Percentiles rank a stretch among this genome's conserved stretches.
phyloP scores from a whole-genome alignment of 92 coral and sea anemone species.

The Parazoanthus darwini region DNA sequence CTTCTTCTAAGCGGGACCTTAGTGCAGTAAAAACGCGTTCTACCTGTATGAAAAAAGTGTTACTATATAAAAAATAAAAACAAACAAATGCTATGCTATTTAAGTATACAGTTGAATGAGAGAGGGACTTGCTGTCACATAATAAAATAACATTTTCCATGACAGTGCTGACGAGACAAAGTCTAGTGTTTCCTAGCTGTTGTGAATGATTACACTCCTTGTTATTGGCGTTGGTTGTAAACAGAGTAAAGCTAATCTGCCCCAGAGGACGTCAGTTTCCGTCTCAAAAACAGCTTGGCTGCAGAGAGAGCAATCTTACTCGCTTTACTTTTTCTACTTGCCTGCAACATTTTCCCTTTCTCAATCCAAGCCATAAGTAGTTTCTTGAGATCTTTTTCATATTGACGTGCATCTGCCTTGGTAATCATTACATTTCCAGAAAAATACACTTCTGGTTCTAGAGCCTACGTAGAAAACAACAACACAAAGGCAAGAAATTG shows the following conservation, averaged over 20 bases:
- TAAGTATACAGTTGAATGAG: no score
- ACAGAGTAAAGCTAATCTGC: not conserved
- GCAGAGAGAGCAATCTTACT: not conserved
- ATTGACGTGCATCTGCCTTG: slow-evolving; percentile 50
- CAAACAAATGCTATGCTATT: no score
- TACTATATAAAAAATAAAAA: no score
- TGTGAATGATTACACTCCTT: not conserved
- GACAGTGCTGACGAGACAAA: no score
- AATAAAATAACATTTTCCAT: no score
- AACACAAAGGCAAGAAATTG: not conserved
- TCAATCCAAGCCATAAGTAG: slow-evolving; percentile 56
- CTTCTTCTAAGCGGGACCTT: not conserved
- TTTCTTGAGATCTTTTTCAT: slow-evolving; percentile 61
- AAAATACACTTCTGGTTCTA: slow-evolving; percentile 61
- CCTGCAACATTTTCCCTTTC: slow-evolving; percentile 32
- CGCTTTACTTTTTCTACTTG: slow-evolving; percentile 22
- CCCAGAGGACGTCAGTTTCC: not conserved
- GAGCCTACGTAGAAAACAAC: slow-evolving; percentile 15
- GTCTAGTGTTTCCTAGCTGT: not conserved
- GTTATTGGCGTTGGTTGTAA: not conserved
- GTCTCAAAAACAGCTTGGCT: not conserved
- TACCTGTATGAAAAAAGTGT: slow-evolving; percentile 4
- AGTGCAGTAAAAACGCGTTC: not conserved
- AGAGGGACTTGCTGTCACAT: not conserved
- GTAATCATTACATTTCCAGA: slow-evolving; percentile 48